Base-by-base conservation (phyloP, 92 coral and sea anemone genomes). In the Phymanthus crucifer region DNA sequence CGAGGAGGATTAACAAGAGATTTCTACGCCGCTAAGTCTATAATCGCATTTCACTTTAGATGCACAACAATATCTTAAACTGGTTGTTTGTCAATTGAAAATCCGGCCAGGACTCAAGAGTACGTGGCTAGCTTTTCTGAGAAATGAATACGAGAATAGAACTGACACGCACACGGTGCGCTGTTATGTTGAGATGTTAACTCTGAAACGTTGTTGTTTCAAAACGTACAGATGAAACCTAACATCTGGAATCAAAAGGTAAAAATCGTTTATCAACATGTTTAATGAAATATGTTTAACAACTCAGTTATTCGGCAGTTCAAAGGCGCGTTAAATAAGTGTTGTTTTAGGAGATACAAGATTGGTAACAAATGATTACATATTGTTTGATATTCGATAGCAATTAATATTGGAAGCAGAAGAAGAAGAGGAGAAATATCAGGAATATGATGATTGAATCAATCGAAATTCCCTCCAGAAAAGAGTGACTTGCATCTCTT, bases 11-110 rank as follows among this genome's bases (percentile, higher is more conserved):
- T 34, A 38, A 38, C 40, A 40, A 23, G 34, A 71, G 46, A 40
- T 29, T 35, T 35, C 29, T 71, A n/a, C 50, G 52, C 33, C 75
- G 75, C 52, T 71, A 71, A 71, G 19, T 71, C 75, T 18, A 40
- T 71, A 71, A 71, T 71, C 75, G 52, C 75, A 71, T 35, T 71
- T 71, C 50, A 40, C 75, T 71, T 36, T 40, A 71, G 52, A 40
- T 36, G 21, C 52, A 71, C 32, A 40, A 45, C 52, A 71, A 36
- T 71, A 71, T 38, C 68, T 27, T 61, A 61, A 61, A 61, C 68
- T 24, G 68, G 68, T 61, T 61, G 68, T 61, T 61, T 61, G 68
- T 61, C 68, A 61, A 61, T 24, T 61, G 68, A 29, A 61, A 61
- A 61, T 61, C 68, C 68, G 68, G 68, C 34, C 29, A 61, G 17